Evolutionary conservation across 2,797 vertebrate species (phyloP), one percentile per base, ranked within the genome.

Genomic region (Bovichtus diacanthus): DNA sequence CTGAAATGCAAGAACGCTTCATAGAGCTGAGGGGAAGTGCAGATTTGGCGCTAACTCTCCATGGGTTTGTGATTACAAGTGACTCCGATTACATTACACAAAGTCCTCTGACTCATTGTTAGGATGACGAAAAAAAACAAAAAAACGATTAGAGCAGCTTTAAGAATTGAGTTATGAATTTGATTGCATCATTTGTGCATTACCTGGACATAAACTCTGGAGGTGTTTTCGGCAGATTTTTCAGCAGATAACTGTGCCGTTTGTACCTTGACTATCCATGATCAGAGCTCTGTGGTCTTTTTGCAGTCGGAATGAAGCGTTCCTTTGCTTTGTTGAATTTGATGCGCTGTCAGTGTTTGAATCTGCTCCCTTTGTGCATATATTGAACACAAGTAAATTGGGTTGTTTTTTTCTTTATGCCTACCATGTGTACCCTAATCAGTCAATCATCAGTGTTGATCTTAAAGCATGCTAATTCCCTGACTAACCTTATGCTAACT

Each of bases 341-440:
- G 23, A n/a, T 54, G 6, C 46, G 21, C 47, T 36, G 29, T 77
- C 18, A 31, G 18, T 46, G 16, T 64, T 64, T 56, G 12, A 56
- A 59, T 47, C 60, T 31, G 0, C n/a, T 11, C 19, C 7, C 21
- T 60, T n/a, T 77, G 59, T 34, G 51, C 44, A 49, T 55, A 68
- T 49, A 18, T 27, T 39, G 9, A 19, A 49, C 49, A 50, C 12
- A 16, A n/a, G n/a, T n/a, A n/a, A 25, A n/a, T 49, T 47, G 49
- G 47, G 39, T 21, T 46, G 5, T 46, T 54, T 59, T 61, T 25
- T 19, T 7, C 34, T 23, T 31, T 11, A 47, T 47, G 23, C 16
- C 8, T 8, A 39, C 11, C 41, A 49, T 39, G 31, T 43, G 53
- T 15, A 6, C 13, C 0, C 34, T 44, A 8, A 39, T 25, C 34